phyloP scores from a whole-genome alignment of 2,888 invertebrate species.

The Tenthredo scrophulariae region DNA sequence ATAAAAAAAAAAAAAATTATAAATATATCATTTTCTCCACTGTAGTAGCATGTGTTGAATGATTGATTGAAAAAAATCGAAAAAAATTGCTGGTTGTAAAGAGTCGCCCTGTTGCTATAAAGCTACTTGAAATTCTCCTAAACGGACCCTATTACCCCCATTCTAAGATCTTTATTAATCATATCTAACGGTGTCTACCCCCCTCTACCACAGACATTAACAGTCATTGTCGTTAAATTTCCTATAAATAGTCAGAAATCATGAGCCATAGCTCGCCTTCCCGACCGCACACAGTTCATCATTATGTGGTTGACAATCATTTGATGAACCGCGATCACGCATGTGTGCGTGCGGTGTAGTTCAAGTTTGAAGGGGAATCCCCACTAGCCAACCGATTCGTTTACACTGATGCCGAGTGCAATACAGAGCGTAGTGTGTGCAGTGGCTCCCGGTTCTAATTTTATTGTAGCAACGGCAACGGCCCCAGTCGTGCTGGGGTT shows the following conservation, averaged over 20 bases:
- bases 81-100: neutral
- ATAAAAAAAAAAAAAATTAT: neutral
- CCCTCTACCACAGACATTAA: neutral
- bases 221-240: neutral
- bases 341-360: neutral
- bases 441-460: neutral
- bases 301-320: neutral
- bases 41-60: neutral
- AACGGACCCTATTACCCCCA: neutral
- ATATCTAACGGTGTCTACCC: constrained; percentile 10
- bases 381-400: neutral
- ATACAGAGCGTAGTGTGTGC: neutral
- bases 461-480: neutral
- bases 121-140: constrained; percentile 21
- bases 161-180: constrained; percentile 26
- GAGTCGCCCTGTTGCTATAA: neutral
- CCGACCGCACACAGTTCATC: neutral
- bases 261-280: neutral
- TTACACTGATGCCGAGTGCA: neutral
- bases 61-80: neutral
- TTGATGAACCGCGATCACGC: neutral
- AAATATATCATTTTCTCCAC: neutral
- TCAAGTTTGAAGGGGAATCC: neutral
- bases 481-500: neutral
- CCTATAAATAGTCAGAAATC: constrained; percentile 2